Evolutionary conservation across 2,888 invertebrate species (phyloP).

Genomic region (Megastigmus dorsalis): DNA sequence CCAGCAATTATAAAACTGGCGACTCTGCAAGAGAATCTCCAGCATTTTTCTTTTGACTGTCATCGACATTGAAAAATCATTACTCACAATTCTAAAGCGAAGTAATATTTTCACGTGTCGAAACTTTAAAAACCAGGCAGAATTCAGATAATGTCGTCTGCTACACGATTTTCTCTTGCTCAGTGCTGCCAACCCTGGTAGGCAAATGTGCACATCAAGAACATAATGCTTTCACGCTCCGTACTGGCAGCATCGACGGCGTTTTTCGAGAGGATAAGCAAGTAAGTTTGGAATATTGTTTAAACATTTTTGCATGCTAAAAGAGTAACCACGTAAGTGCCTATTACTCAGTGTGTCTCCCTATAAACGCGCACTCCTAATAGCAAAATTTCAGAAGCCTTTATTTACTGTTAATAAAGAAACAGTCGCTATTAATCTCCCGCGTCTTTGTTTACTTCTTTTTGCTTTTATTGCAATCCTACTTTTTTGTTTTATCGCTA

Average conservation of each 20-base stretch:
- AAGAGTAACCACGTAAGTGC: background rate
- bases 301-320: slow-evolving; percentile 15
- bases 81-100: too few species aligned
- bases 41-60: background rate
- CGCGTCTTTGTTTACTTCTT: slow-evolving; percentile 49
- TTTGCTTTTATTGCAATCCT: slow-evolving; percentile 32
- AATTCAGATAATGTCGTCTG: slow-evolving; percentile 25
- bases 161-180: slow-evolving; percentile 16
- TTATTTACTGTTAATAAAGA: too few species aligned
- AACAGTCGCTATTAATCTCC: slow-evolving; percentile 36
- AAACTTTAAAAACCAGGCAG: too few species aligned
- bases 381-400: background rate
- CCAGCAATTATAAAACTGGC: background rate
- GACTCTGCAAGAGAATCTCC: background rate
- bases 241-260: slow-evolving; percentile 36
- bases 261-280: slow-evolving; percentile 18
- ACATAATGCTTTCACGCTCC: slow-evolving; percentile 1
- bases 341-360: background rate
- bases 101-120: too few species aligned
- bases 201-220: background rate
- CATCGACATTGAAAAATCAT: too few species aligned
- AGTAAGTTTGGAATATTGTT: slow-evolving; percentile 34
- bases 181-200: slow-evolving; percentile 44
- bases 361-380: background rate
- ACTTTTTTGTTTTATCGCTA: slow-evolving; percentile 21